phyloP scores from a whole-genome alignment of 2,888 invertebrate genomes.

The Tinea semifulvella region DNA sequence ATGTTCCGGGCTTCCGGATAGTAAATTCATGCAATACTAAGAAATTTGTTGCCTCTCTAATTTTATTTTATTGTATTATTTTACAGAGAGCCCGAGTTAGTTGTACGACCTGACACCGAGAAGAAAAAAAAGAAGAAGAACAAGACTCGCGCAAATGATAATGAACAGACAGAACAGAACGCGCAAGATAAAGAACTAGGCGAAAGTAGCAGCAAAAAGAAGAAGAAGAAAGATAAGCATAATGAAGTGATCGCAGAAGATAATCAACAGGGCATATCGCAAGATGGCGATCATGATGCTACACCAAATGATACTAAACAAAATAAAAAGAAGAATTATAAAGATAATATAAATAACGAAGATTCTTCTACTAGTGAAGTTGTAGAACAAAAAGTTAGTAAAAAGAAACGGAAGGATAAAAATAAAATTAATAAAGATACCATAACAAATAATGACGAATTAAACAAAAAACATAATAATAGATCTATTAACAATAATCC shows the following conservation, averaged over 20 bases:
- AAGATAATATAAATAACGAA: slow-evolving; percentile 7
- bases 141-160: slow-evolving; percentile 45
- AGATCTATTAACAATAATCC: not conserved
- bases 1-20: no score
- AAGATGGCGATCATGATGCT: no score
- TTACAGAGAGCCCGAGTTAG: slow-evolving; percentile 46
- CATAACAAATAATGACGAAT: not conserved
- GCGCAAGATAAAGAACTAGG: slow-evolving; percentile 23
- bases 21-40: no score
- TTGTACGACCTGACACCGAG: slow-evolving; percentile 34
- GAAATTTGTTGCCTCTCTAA: no score
- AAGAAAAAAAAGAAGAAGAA: slow-evolving; percentile 47
- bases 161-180: slow-evolving; percentile 18
- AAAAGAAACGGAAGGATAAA: slow-evolving; percentile 26
- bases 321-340: slow-evolving; percentile 22
- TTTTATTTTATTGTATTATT: no score
- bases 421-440: slow-evolving; percentile 1
- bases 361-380: not conserved
- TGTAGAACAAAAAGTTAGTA: slow-evolving; percentile 22
- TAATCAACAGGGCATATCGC: slow-evolving; percentile 14
- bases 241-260: slow-evolving; percentile 17
- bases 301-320: slow-evolving; percentile 12
- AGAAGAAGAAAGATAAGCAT: slow-evolving; percentile 28
- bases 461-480: not conserved
- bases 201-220: slow-evolving; percentile 18